Percentiles rank a stretch among this genome's conserved stretches.
phyloP scores from a whole-genome alignment of 2,113 vertebrate genomes.

The Noctilio leporinus region DNA sequence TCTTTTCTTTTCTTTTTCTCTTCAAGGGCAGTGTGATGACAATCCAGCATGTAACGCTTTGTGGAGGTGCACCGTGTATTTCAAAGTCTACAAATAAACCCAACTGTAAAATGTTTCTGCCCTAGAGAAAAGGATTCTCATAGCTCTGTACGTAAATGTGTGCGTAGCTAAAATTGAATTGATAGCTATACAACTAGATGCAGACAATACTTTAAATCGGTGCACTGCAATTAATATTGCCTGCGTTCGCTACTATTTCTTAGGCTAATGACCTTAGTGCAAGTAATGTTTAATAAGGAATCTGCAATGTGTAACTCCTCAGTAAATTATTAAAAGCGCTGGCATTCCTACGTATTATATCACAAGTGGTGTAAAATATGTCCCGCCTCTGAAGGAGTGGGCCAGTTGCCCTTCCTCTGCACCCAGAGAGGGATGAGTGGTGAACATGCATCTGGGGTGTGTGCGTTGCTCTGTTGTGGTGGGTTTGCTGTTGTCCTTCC shows the following conservation, averaged over 20 bases:
- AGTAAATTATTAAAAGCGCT: constrained; percentile 52
- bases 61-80: background rate
- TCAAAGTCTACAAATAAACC: background rate
- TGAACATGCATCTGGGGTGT: background rate
- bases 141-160: background rate
- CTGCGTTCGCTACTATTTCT: background rate
- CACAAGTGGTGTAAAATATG: background rate
- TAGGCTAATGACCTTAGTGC: background rate
- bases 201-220: background rate
- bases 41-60: background rate
- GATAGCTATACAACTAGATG: background rate
- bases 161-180: background rate
- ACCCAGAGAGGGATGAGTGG: background rate
- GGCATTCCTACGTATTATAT: background rate
- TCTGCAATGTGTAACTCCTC: constrained; percentile 26
- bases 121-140: background rate
- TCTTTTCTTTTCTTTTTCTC: background rate
- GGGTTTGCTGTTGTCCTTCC: background rate
- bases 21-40: background rate
- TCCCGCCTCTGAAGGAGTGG: background rate
- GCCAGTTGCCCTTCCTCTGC: background rate
- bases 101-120: background rate
- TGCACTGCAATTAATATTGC: background rate
- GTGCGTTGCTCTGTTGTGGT: background rate
- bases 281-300: constrained; percentile 50